Base-by-base conservation (phyloP, 53 echinoderm and acorn worm species). In the Paracentrotus lividus region DNA sequence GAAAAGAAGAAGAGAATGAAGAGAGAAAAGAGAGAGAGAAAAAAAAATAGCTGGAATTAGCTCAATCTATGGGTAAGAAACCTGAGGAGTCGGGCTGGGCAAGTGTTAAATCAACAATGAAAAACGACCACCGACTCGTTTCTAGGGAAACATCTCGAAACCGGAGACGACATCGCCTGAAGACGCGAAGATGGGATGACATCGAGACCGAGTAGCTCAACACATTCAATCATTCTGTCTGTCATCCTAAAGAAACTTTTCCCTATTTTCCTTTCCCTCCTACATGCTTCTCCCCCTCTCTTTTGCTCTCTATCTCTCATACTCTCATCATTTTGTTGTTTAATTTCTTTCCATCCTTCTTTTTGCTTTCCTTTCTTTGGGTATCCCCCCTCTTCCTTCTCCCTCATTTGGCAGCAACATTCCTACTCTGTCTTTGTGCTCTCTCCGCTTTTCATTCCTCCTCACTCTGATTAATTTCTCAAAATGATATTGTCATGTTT, bases 81-180 rank as follows among this genome's bases (percentile, higher is more conserved):
- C 90, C 90, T 53, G 90, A 90, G 68, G 13, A 69, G 68, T 49
- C 72, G 90, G 68, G 90, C 68, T 69, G 90, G 90, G 90, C 90
- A 90, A 90, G 90, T 90, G 90, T 90, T 90, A 90, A 90, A 90
- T 90, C 90, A 90, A 90, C 90, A 90, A 90, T 90, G 90, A 90
- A 90, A 90, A 69, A 90, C 90, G 68, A 90, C 68, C 90, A 90
- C n/a, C 53, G 90, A 90, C 13, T 58, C 88, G 88, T 59, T 88
- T 88, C 88, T 88, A 88, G 88, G 64, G 61, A 88, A 88, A 88
- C 88, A 90, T 49, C 72, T 88, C 68, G 68, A 90, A 90, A 67
- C 72, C 53, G 68, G 90, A 69, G 90, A 69, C 72, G 90, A 90
- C 90, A 90, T 90, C 90, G 90, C 90, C 90, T 67, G 12, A 53